Conservation (phyloP, 1,140 invertebrate genomes). For the Macrotrachela quadricornifera region DNA sequence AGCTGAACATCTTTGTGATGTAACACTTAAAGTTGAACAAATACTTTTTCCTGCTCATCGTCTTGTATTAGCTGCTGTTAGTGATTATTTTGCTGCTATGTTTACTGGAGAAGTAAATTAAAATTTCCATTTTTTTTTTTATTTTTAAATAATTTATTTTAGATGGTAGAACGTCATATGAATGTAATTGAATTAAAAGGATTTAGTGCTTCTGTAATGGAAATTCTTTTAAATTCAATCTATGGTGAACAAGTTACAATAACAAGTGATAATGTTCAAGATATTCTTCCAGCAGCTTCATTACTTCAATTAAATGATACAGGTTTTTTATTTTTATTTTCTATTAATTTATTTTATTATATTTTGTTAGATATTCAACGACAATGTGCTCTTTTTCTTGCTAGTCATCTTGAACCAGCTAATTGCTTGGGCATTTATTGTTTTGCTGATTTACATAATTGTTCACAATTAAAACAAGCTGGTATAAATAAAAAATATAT, state of each 20-base stretch:
- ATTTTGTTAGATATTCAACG: constrained; percentile 12
- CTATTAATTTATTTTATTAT: neutral
- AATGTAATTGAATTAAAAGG: constrained; percentile 49
- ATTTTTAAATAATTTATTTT: neutral
- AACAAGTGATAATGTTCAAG: constrained; percentile 63
- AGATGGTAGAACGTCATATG: constrained; percentile 38
- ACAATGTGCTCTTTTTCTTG: constrained; percentile 22
- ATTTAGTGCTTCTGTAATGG: constrained; percentile 50
- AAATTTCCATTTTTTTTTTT: neutral
- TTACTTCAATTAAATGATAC: constrained; percentile 23
- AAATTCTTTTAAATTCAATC: constrained; percentile 62
- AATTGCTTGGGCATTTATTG: constrained; percentile 31
- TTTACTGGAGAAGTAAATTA: constrained; percentile 11
- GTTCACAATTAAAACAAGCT: constrained; percentile 14
- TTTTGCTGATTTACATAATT: constrained; percentile 23
- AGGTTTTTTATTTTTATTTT: neutral
- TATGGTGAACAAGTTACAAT: constrained; percentile 53
- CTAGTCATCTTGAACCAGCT: constrained; percentile 20
- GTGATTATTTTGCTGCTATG: constrained; percentile 13
- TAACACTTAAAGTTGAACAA: constrained; percentile 10
- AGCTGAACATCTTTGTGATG: constrained; percentile 13
- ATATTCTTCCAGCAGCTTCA: constrained; percentile 42
- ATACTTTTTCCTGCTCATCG: constrained; percentile 11
- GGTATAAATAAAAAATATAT: too few relatives aligned
- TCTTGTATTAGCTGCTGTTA: constrained; percentile 12